Evolutionary conservation across 1,140 invertebrate species (phyloP), one percentile per base, ranked within the genome.

Genomic region (Uloborus diversus): DNA sequence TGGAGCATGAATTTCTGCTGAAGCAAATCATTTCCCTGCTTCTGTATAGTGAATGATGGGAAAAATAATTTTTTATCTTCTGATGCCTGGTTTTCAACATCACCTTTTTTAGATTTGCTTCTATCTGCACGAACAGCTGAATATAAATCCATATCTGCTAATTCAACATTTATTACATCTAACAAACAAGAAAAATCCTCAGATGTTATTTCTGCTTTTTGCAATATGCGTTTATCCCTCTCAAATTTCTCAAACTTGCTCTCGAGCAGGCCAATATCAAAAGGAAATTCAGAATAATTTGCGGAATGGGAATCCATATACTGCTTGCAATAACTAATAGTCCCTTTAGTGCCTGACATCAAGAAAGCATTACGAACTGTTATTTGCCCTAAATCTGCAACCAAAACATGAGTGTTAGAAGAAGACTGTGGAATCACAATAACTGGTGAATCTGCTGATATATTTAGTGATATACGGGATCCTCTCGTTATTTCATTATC

Each of bases 381-480:
- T 3, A 98, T 88, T 85, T 92, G 91, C 3, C 93, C 94, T 1
- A 98, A 88, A 87, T 97, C 92, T 0, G 92, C 90, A 2, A 96
- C 90, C 20, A 98, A 89, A 35, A 96, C 88, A 80, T 93, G 90
- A 4, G 91, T 90, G 11, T 92, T 92, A 69, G 90, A 90, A n/a
- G 93, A 93, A 85, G 92, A 94, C 49, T 96, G 91, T 0, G 96
- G 96, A 42, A 98, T 86, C 3, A 97, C 87, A 78, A 98, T 94
- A 0, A 97, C 92, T 0, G 96, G 95, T 20, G 94, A 92, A 1
- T 90, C 92, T 20, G 93, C 93, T 75, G 91, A 88, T 23, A 95
- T 89, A 82, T 93, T 90, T 33, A 95, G 84, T 1, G 89, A 89
- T 1, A 94, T 86, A 80, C 92, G 83, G 4, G 87, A 82, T 64